Evolutionary conservation across 2,113 vertebrate species (phyloP).

Genomic region (Rhea americana): DNA sequence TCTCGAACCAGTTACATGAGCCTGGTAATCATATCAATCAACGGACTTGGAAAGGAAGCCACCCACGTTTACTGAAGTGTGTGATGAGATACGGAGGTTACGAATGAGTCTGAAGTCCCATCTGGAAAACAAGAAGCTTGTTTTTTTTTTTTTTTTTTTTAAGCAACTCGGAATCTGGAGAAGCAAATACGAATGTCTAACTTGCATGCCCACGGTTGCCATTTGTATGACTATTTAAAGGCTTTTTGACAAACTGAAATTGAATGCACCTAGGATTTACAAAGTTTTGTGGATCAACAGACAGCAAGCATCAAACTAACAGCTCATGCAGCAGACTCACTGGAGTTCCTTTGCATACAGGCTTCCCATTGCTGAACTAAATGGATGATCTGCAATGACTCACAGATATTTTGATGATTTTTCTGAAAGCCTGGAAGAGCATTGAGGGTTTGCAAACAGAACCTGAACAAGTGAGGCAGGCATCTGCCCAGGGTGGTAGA

Average conservation of each 20-base stretch:
- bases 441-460: neutral
- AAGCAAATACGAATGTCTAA: rapidly evolving
- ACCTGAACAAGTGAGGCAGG: neutral
- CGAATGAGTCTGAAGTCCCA: neutral
- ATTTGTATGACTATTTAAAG: neutral
- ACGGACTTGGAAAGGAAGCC: neutral
- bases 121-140: neutral
- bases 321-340: neutral
- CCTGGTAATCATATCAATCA: neutral
- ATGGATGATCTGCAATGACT: neutral
- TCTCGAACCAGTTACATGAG: neutral
- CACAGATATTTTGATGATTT: neutral
- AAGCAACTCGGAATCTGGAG: neutral
- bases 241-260: neutral
- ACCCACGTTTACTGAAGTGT: neutral
- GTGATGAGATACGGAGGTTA: neutral
- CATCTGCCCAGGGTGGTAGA: neutral
- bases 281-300: neutral
- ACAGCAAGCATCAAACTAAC: neutral
- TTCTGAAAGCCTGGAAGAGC: neutral
- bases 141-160: neutral
- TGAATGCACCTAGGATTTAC: neutral
- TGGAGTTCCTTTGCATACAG: neutral
- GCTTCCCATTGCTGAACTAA: neutral
- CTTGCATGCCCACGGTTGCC: neutral